phyloP scores from a whole-genome alignment of 2,113 vertebrate genomes.

The Rhizomys pruinosus region DNA sequence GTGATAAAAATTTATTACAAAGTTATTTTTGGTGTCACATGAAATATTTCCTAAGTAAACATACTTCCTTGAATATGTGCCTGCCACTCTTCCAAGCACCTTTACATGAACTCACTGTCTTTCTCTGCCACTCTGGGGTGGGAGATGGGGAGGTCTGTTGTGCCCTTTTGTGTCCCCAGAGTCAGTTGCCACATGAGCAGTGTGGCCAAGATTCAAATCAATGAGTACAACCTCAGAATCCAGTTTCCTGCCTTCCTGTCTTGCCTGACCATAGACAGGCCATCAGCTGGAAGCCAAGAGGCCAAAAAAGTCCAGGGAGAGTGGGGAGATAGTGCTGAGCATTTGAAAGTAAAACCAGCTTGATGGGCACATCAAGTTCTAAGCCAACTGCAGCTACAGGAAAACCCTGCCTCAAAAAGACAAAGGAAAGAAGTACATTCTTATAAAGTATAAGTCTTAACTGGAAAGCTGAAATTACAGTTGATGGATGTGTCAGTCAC shows the following conservation, averaged over 20 bases:
- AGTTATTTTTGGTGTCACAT: too few relatives aligned
- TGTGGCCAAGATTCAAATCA: neutral
- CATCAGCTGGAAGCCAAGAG: neutral
- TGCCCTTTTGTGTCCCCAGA: too few relatives aligned
- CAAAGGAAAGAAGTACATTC: neutral
- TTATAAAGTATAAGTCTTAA: neutral
- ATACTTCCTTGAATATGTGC: too few relatives aligned
- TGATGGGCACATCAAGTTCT: too few relatives aligned
- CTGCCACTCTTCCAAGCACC: too few relatives aligned
- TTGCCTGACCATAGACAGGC: neutral
- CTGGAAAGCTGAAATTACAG: neutral
- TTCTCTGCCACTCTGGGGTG: too few relatives aligned
- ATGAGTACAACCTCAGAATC: neutral
- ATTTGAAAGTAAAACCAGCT: neutral
- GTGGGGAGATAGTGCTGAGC: neutral
- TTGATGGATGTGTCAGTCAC: neutral
- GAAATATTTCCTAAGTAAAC: too few relatives aligned
- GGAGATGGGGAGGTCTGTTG: too few relatives aligned
- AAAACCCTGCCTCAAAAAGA: neutral
- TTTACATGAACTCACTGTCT: too few relatives aligned
- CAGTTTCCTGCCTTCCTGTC: neutral
- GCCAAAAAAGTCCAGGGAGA: too few relatives aligned
- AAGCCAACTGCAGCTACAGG: too few relatives aligned
- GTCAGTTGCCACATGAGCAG: neutral
- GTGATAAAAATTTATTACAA: too few relatives aligned